A percentile compares a stretch with the other conserved stretches of the same genome.
These are phyloP conservation scores for Brachyhypopomus occidentalis DNA, from an alignment of 2,113 vertebrate genomes.

Conservation along the genomic window DNA sequence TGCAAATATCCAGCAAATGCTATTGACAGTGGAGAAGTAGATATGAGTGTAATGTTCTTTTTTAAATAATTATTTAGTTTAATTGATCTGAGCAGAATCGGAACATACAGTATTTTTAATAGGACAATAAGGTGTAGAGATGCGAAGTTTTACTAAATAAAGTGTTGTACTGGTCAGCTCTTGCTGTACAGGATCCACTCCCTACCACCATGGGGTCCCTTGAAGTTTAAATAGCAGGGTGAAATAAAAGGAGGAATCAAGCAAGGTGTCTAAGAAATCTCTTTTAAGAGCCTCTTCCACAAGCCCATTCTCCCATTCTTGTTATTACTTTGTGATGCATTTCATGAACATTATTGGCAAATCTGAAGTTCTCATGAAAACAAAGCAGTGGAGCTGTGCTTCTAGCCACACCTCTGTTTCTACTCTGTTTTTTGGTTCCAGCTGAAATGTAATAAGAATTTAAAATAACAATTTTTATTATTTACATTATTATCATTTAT, in stretches of 20 bases:
- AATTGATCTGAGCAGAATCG: no score
- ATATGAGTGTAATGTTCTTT: background rate
- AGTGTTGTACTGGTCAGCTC: background rate
- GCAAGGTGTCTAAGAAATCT: background rate
- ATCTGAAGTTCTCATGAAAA: constrained; percentile 6
- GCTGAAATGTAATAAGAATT: background rate
- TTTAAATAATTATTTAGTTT: constrained; percentile 29
- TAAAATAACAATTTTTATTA: no score
- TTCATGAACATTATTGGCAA: constrained; percentile 24
- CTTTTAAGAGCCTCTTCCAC: constrained; percentile 15
- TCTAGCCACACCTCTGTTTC: constrained; percentile 22
- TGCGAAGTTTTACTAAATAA: constrained; percentile 5
- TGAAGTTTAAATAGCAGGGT: background rate
- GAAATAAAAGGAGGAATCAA: constrained; percentile 38
- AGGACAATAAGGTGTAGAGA: background rate
- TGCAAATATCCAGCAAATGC: constrained; percentile 34
- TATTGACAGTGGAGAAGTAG: constrained; percentile 12
- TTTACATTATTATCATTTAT: background rate
- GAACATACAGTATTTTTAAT: background rate
- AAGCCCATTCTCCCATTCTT: constrained; percentile 22
- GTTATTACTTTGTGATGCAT: constrained; percentile 1
- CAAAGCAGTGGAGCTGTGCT: constrained; percentile 9
- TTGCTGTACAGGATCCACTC: background rate
- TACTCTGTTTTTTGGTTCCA: constrained; percentile 20
- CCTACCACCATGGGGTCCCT: background rate